phyloP scores from a whole-genome alignment of 2,888 invertebrate genomes.

The Xanthorhoe spadicearia region DNA sequence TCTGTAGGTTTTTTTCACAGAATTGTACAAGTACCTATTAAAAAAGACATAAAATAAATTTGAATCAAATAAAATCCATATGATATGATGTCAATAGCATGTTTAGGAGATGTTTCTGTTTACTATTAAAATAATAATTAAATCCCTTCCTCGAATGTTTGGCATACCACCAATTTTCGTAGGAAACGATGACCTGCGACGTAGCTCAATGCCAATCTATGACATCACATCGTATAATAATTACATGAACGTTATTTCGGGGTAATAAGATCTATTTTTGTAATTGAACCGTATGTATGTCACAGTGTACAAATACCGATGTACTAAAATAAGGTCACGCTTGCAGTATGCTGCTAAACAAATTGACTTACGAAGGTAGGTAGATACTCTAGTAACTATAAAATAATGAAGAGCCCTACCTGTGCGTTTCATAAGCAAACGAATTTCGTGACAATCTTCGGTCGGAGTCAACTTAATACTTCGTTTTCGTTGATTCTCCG shows the following conservation, averaged over 20 bases:
- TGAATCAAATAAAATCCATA: background rate
- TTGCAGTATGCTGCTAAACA: conserved; percentile 8
- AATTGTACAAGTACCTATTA: no score
- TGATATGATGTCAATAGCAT: background rate
- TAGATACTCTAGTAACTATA: background rate
- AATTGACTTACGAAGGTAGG: background rate
- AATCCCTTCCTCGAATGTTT: conserved; percentile 17
- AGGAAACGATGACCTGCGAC: conserved; percentile 2
- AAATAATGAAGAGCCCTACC: no score
- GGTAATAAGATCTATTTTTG: conserved; percentile 26
- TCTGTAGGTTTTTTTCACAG: no score
- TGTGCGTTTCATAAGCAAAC: no score
- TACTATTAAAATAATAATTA: conserved; percentile 9
- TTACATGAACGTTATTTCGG: conserved; percentile 20
- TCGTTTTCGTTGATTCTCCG: no score
- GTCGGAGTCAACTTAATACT: no score
- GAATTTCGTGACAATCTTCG: no score
- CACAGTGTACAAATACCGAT: conserved; percentile 32
- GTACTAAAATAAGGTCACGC: conserved; percentile 37
- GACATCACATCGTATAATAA: conserved; percentile 35
- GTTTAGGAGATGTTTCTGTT: conserved; percentile 3
- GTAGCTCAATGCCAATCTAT: conserved; percentile 39
- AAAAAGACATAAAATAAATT: no score
- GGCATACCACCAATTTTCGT: conserved; percentile 21
- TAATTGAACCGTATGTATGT: conserved; percentile 35